phyloP scores from a whole-genome alignment of 2,888 invertebrate species.

The Eristalis pertinax region DNA sequence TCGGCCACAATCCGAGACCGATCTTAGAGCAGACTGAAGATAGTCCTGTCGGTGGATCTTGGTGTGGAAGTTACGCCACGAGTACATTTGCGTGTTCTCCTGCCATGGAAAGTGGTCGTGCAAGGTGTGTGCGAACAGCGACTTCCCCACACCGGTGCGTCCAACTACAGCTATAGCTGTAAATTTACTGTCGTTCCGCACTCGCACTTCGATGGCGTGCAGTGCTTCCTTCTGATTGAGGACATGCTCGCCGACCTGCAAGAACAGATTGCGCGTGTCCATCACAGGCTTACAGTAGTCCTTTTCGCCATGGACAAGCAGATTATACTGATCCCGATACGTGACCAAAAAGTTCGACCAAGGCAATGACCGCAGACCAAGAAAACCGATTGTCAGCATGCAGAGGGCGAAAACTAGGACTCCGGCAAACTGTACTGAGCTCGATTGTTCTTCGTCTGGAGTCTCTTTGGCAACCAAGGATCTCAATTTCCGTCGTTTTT shows the following conservation, averaged over 20 bases:
- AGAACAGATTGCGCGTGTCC: slow-evolving; percentile 72
- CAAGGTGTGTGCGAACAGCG: slow-evolving; percentile 75
- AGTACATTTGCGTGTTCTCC: slow-evolving; percentile 76
- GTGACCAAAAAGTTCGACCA: slow-evolving; percentile 57
- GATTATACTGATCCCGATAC: slow-evolving; percentile 76
- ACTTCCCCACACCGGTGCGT: slow-evolving; percentile 78
- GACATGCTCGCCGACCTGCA: slow-evolving; percentile 52
- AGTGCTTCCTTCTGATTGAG: slow-evolving; percentile 72
- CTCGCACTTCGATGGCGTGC: slow-evolving; percentile 73
- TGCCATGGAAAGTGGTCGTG: slow-evolving; percentile 77
- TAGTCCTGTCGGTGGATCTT: slow-evolving; percentile 57
- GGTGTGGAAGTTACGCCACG: slow-evolving; percentile 74
- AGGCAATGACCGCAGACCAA: not conserved
- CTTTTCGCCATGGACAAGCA: slow-evolving; percentile 76
- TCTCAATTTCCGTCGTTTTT: slow-evolving; percentile 45
- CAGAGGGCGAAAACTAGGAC: not conserved
- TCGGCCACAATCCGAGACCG: slow-evolving; percentile 77
- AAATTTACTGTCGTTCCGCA: slow-evolving; percentile 73
- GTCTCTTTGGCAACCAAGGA: slow-evolving; percentile 28
- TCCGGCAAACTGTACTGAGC: not conserved
- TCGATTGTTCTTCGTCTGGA: not conserved
- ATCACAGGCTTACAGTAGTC: slow-evolving; percentile 76
- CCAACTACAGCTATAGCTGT: slow-evolving; percentile 77
- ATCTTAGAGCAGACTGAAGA: slow-evolving; percentile 62
- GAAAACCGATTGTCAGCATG: not conserved